Conservation (phyloP, 1,140 invertebrate species). For the Pantala flavescens region DNA sequence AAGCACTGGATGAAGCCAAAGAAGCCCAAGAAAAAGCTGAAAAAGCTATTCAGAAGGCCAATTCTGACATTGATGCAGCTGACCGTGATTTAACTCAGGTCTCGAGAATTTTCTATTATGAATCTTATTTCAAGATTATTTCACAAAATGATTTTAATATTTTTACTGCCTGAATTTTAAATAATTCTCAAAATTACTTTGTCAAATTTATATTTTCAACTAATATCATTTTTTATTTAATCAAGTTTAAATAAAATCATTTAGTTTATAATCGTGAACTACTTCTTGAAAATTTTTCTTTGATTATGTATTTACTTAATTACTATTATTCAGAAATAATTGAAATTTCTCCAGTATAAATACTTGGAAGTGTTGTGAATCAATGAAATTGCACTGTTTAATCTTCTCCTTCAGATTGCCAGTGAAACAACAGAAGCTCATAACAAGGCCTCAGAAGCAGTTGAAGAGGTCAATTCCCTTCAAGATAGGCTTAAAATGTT, state of each 20-base stretch:
- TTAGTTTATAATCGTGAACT: too few species aligned
- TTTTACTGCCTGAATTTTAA: too few species aligned
- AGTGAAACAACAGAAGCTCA: constrained; percentile 62
- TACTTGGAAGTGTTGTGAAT: too few species aligned
- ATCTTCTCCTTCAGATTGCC: constrained; percentile 40
- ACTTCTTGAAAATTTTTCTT: too few species aligned
- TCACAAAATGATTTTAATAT: too few species aligned
- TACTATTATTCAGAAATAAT: too few species aligned
- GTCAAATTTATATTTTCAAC: too few species aligned
- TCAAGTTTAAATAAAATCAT: too few species aligned
- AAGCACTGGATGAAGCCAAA: constrained; percentile 53
- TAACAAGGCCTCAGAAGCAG: constrained; percentile 59
- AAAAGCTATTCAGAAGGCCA: constrained; percentile 66
- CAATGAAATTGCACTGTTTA: not conserved
- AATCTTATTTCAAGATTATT: not conserved
- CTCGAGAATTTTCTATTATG: constrained; percentile 14
- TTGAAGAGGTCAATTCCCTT: constrained; percentile 53
- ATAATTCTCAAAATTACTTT: too few species aligned
- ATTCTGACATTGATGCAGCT: constrained; percentile 62
- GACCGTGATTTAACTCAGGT: constrained; percentile 58
- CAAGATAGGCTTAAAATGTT: constrained; percentile 55
- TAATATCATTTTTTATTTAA: too few species aligned
- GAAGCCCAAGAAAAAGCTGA: constrained; percentile 66
- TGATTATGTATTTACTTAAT: too few species aligned
- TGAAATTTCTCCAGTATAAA: too few species aligned